Base-by-base conservation (phyloP, 2,113 vertebrate genomes). In the Oriolus oriolus region DNA sequence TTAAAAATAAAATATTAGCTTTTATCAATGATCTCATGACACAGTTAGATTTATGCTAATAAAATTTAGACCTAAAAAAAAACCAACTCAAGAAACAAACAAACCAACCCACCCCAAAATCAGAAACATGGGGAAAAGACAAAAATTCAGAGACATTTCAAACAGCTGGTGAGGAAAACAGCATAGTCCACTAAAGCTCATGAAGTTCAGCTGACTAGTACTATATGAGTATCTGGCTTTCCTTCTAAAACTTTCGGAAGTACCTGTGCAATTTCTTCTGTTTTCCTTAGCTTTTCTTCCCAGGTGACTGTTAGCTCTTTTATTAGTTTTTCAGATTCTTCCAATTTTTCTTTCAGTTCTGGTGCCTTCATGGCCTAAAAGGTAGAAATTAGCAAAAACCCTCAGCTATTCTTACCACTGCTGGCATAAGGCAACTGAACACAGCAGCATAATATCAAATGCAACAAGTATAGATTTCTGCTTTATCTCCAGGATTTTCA, bases 231-330 rank as follows among this genome's bases (percentile, higher is more conserved):
- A 92, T 66, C 49, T 87, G 39, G 4, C 5, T 73, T 85, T 82
- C 39, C 15, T 65, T 9, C 15, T 33, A 37, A 73, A 89, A 61
- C 63, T 63, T 81, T 69, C 52, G 66, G 17, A 54, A 90, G n/a
- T 98, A 99, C 99, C 98, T 99, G 99, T 86, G 99, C 99, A 23
- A 99, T 99, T 97, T 99, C 99, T 98, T 99, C 99, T 4, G 99
- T 99, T 97, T 99, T 99, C 77, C 99, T 98, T 63, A 99, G 98
- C 88, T 99, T 99, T 97, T 99, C 99, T 97, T 99, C 99, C 99
- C 99, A 99, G 26, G 98, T 99, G 86, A 99, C 98, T 1, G 99
- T 99, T 94, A 99, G 98, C 81, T 99, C 99, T 97, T 98, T 98
- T 91, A 99, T 99, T 90, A 99, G 98, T 88, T 99, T 99, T 97